These are phyloP conservation scores for Eupithecia subumbrata DNA, from an alignment of 2,888 invertebrate species.

Conservation along the genomic window DNA sequence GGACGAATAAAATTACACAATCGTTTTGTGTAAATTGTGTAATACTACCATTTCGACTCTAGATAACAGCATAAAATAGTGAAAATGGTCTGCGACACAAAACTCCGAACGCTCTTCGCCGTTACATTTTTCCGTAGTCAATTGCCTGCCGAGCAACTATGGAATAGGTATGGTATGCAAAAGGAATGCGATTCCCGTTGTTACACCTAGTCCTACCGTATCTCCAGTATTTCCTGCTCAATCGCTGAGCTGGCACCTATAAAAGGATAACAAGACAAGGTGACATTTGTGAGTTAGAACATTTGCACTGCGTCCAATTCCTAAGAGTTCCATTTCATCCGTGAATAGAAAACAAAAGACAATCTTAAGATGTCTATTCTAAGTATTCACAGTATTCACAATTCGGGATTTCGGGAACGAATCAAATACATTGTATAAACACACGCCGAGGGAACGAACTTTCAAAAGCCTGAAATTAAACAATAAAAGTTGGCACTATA, in stretches of 20 bases:
- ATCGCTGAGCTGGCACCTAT: conserved; percentile 42
- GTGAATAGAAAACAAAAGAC: not conserved
- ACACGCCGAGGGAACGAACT: not conserved
- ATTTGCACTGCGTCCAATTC: not conserved
- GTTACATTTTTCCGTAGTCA: not conserved
- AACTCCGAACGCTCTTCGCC: not conserved
- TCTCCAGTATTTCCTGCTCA: conserved; percentile 59
- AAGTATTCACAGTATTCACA: not conserved
- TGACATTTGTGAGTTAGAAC: conserved; percentile 1
- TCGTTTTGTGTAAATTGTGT: conserved; percentile 18
- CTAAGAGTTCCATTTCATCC: not conserved
- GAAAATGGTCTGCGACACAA: not conserved
- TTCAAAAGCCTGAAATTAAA: not conserved
- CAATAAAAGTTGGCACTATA: not conserved
- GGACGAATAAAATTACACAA: conserved; percentile 28
- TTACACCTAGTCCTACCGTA: conserved; percentile 49
- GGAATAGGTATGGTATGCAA: conserved; percentile 26
- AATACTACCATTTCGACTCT: not conserved
- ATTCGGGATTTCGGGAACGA: not conserved
- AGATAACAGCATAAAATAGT: not conserved
- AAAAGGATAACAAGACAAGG: conserved; percentile 6
- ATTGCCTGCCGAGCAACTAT: not conserved
- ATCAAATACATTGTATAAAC: not conserved
- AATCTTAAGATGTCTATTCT: not conserved
- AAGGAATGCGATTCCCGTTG: conserved; percentile 69